Conservation (phyloP, 2,888 invertebrate genomes). For the Podabrus alpinus region DNA sequence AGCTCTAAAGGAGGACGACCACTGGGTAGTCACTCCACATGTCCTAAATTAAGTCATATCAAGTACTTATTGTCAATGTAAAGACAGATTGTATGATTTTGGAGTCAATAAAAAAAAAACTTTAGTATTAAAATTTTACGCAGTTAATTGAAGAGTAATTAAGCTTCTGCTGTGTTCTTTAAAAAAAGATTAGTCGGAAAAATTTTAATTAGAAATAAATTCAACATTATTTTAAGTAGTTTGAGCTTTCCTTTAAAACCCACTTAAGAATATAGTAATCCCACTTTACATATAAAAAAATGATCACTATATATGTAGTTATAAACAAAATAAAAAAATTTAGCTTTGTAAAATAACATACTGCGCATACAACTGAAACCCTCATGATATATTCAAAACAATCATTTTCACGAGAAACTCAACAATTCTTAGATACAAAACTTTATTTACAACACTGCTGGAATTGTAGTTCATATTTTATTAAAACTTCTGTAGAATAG, state of each 20-base stretch:
- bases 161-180: neutral
- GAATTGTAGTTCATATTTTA: neutral
- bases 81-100: too few species aligned
- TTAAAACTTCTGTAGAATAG: neutral
- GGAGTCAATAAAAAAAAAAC: too few species aligned
- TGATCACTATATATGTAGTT: neutral
- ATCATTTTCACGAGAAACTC: conserved; percentile 1
- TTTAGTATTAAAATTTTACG: neutral
- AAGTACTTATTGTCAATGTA: too few species aligned
- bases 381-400: conserved; percentile 4
- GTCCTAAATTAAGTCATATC: too few species aligned
- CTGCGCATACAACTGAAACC: neutral
- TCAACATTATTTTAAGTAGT: neutral
- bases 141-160: neutral
- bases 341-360: neutral
- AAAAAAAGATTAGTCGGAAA: neutral
- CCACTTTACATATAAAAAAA: neutral
- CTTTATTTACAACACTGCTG: conserved; percentile 1
- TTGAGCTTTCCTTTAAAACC: neutral
- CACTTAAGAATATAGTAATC: neutral
- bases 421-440: neutral
- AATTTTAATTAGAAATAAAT: neutral
- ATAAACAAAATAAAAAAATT: neutral
- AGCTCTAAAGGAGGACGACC: too few species aligned
- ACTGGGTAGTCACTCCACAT: too few species aligned